Evolutionary conservation across 2,888 invertebrate genomes (phyloP).

Genomic region (Slavum lentiscoides): DNA sequence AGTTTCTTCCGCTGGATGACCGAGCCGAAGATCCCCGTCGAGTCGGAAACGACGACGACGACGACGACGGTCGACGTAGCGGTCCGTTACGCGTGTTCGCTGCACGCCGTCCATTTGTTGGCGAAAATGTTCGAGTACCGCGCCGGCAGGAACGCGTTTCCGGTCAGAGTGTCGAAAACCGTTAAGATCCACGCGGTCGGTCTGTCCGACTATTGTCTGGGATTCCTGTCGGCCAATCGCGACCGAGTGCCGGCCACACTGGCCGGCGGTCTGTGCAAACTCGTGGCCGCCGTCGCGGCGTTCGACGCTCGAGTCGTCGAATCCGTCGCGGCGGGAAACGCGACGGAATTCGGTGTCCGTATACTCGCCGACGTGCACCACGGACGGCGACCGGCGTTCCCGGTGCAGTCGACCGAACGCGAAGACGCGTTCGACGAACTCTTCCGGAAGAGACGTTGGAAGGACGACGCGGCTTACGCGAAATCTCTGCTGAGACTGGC

Average conservation of each 20-base stretch:
- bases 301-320: neutral
- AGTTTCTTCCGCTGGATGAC: slow-evolving; percentile 24
- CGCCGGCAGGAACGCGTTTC: neutral
- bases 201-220: slow-evolving; percentile 16
- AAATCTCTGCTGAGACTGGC: neutral
- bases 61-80: neutral
- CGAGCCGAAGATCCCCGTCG: slow-evolving; percentile 2
- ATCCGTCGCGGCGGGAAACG: neutral
- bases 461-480: neutral
- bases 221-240: slow-evolving; percentile 14
- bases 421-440: neutral
- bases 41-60: neutral
- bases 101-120: slow-evolving; percentile 35
- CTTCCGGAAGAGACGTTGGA: neutral
- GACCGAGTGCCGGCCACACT: neutral
- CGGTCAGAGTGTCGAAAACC: slow-evolving; percentile 15
- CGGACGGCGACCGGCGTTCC: neutral
- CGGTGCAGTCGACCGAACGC: neutral
- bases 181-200: neutral
- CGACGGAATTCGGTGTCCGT: neutral
- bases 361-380: slow-evolving; percentile 3
- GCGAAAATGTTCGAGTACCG: slow-evolving; percentile 32
- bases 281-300: slow-evolving; percentile 9
- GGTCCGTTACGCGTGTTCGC: slow-evolving; percentile 12
- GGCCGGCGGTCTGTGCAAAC: neutral